Base-by-base conservation (phyloP, 1,140 invertebrate genomes). In the Saxidomus purpurata region DNA sequence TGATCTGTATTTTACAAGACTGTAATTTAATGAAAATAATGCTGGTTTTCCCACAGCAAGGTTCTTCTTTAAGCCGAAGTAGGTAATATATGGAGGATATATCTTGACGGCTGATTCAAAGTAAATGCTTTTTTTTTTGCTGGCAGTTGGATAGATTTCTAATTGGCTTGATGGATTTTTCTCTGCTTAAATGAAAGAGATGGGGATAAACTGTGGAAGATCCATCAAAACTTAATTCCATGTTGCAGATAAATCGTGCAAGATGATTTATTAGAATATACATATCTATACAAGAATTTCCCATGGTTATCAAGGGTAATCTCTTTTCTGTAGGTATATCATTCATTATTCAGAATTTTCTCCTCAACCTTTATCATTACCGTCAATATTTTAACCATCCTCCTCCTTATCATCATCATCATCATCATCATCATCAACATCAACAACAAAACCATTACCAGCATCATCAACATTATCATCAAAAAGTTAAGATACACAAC, bases 141-240 rank as follows among this genome's bases (percentile, higher is more conserved):
- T 71, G 67, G 67, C 67, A 71, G 34, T 71, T 71, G 67, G 67
- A 71, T 71, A 28, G 67, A 71, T 71, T 2, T 71, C 2, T 71
- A 71, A 71, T 71, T 71, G 67, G 67, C 36, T 71, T 71, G 67
- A 71, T 71, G 67, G 67, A 71, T 71, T 71, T 71, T 71, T n/a
- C 22, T n/a, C 36, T 71, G 22, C 36, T 71, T 38, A 6, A 71
- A 71, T 71, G 67, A 71, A 17, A 11, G 28, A 71, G 36, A 71
- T 36, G 67, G 4, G 67, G 67, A 38, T 71, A 71, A 38, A 71
- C 15, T 71, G 31, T 38, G 34, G 25, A 71, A 71, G 67, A 36
- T 71, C 15, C 67, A 15, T 71, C 34, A 36, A 71, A 43, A 71
- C 67, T 40, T 71, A 71, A 71, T 71, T 71, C 36, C 63, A 28